phyloP scores from a whole-genome alignment of 2,888 invertebrate genomes.

The Drosophila ustulata region DNA sequence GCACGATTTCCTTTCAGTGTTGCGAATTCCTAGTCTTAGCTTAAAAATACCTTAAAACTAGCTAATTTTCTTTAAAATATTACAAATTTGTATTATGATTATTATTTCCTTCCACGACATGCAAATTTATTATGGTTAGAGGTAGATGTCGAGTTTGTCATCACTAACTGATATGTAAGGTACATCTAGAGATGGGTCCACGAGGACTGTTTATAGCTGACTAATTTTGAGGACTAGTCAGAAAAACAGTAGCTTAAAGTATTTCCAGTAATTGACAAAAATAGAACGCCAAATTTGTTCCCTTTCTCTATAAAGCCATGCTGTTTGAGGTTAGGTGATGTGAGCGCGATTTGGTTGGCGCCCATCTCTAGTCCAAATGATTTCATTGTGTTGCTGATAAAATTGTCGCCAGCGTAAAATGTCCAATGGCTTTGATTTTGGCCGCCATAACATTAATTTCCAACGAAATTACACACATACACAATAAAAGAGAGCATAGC shows the following conservation, averaged over 20 bases:
- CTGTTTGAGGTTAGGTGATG: not conserved
- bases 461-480: slow-evolving; percentile 71
- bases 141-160: too few species aligned
- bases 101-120: too few species aligned
- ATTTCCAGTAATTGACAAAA: too few species aligned
- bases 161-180: too few species aligned
- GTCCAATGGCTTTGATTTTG: slow-evolving; percentile 80
- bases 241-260: too few species aligned
- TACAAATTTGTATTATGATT: too few species aligned
- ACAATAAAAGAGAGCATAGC: slow-evolving; percentile 24
- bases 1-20: not conserved
- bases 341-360: slow-evolving; percentile 6
- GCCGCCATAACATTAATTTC: slow-evolving; percentile 81
- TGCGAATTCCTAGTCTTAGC: not conserved
- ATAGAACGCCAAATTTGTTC: not conserved
- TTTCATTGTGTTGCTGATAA: slow-evolving; percentile 82
- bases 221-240: too few species aligned
- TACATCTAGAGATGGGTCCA: too few species aligned
- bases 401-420: slow-evolving; percentile 83
- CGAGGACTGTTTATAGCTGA: too few species aligned
- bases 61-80: too few species aligned
- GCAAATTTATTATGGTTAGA: too few species aligned
- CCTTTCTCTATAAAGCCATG: not conserved
- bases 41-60: too few species aligned
- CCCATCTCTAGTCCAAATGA: slow-evolving; percentile 51